These are phyloP conservation scores for Rhyacophila evoluta DNA, from an alignment of 2,888 invertebrate species.

Conservation along the genomic window DNA sequence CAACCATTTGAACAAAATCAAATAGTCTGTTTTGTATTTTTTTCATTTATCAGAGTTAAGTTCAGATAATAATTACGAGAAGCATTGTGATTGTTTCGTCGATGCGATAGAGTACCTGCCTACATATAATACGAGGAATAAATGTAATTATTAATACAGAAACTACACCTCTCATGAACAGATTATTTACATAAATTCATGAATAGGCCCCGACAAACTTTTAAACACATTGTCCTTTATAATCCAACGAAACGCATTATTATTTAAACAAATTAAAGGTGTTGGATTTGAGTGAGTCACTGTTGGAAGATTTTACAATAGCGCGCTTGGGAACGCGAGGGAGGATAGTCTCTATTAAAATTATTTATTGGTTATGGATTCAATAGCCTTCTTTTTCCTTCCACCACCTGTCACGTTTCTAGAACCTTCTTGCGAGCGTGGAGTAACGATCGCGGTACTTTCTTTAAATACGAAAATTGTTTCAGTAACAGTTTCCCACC, in stretches of 20 bases:
- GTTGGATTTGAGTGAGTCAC: conserved; percentile 31
- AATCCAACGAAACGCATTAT: conserved; percentile 41
- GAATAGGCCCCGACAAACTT: conserved; percentile 28
- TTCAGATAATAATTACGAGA: neutral
- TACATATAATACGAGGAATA: neutral
- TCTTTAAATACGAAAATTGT: too few species aligned
- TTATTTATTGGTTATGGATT: too few species aligned
- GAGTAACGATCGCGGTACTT: too few species aligned
- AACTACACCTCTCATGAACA: neutral
- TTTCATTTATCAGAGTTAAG: neutral
- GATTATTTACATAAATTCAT: conserved; percentile 50
- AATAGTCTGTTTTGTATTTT: neutral
- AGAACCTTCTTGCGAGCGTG: too few species aligned
- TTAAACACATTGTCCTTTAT: conserved; percentile 37
- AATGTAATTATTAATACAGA: conserved; percentile 13
- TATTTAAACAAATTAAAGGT: conserved; percentile 51
- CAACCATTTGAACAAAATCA: neutral
- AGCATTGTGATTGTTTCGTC: neutral
- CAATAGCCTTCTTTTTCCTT: too few species aligned
- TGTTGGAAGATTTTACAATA: neutral
- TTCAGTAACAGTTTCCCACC: too few species aligned
- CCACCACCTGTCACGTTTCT: too few species aligned
- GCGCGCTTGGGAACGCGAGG: neutral
- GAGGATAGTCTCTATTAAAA: too few species aligned
- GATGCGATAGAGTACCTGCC: neutral